A percentile compares a stretch with the other conserved stretches of the same genome.
These are phyloP conservation scores for Salticus scenicus DNA, from an alignment of 2,888 invertebrate species.

Conservation along the genomic window DNA sequence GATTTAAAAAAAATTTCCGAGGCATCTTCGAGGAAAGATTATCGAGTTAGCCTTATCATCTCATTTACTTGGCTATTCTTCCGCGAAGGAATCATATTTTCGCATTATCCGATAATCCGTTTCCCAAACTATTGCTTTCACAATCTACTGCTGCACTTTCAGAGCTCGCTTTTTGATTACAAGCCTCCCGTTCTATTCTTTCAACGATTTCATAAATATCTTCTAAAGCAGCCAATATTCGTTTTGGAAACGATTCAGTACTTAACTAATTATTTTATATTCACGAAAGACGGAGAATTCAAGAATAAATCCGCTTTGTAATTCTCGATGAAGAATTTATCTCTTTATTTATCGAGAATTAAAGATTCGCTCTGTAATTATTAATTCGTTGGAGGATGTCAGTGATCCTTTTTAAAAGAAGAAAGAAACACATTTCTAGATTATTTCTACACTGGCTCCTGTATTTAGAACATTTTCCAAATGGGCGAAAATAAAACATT, in stretches of 20 bases:
- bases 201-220: neutral
- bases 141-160: neutral
- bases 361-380: neutral
- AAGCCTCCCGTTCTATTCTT: neutral
- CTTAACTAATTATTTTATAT: slow-evolving; percentile 4
- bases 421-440: too few relatives aligned
- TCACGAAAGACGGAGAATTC: neutral
- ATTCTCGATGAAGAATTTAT: neutral
- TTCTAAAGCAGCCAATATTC: neutral
- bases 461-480: too few relatives aligned
- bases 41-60: slow-evolving; percentile 51
- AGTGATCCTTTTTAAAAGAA: too few relatives aligned
- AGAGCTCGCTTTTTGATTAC: neutral
- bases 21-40: slow-evolving; percentile 32
- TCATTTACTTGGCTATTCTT: slow-evolving; percentile 25
- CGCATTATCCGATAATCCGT: slow-evolving; percentile 51
- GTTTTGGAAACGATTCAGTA: neutral
- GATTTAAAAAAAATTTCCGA: slow-evolving; percentile 33
- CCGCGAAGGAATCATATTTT: slow-evolving; percentile 31
- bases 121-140: slow-evolving; percentile 39
- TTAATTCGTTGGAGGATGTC: neutral
- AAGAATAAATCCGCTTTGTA: neutral
- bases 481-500: too few relatives aligned
- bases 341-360: neutral
- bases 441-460: too few relatives aligned